Evolutionary conservation across 2,797 vertebrate species (phyloP).

Genomic region (Pitangus sulphuratus): DNA sequence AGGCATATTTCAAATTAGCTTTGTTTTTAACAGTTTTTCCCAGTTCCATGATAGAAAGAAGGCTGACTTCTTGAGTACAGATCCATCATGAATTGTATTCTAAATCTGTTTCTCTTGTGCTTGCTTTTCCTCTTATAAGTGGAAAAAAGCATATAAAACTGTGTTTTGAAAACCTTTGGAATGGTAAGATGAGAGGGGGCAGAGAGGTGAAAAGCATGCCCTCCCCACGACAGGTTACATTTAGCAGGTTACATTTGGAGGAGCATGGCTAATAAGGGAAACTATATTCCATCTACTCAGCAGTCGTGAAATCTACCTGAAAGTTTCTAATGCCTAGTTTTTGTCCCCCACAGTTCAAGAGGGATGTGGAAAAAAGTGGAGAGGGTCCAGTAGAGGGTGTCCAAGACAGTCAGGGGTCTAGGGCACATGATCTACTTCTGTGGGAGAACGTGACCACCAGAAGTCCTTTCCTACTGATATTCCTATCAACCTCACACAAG

Average conservation of each 20-base stretch:
- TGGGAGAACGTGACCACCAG: neutral
- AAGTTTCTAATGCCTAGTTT: neutral
- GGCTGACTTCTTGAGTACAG: neutral
- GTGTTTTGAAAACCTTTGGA: neutral
- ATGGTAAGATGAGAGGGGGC: neutral
- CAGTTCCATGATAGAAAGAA: neutral
- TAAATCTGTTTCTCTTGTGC: neutral
- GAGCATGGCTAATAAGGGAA: neutral
- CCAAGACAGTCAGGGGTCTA: neutral
- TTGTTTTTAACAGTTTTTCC: neutral
- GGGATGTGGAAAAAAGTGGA: neutral
- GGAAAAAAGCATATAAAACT: neutral
- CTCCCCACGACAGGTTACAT: fast-evolving
- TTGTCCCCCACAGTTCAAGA: neutral
- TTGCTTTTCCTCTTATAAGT: neutral
- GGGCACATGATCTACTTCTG: fast-evolving
- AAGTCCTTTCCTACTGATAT: neutral
- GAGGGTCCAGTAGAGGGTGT: neutral
- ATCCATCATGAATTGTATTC: neutral
- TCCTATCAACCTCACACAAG: neutral
- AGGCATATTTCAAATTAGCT: neutral
- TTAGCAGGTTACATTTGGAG: neutral
- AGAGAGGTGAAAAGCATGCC: neutral
- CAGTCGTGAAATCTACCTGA: neutral
- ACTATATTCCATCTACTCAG: neutral